Evolutionary conservation across 2,888 invertebrate species (phyloP).

Genomic region (Epirrhoe tristata): DNA sequence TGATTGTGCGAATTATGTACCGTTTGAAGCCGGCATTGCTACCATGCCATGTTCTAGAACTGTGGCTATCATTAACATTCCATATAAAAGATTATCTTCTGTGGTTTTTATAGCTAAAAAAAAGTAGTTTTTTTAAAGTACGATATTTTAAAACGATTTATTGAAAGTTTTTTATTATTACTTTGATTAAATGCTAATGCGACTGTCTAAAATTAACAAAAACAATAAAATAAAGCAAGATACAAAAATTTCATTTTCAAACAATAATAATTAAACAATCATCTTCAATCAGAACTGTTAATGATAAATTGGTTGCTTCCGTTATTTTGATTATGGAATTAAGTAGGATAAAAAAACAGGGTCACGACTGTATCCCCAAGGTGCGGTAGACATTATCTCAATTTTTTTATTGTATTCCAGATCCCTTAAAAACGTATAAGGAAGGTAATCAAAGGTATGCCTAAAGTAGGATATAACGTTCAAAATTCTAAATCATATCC

Average conservation of each 20-base stretch:
- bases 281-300: neutral
- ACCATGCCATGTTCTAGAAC: constrained; percentile 13
- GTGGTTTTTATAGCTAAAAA: too few relatives aligned
- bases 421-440: too few relatives aligned
- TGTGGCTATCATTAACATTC: constrained; percentile 12
- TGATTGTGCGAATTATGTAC: constrained; percentile 39
- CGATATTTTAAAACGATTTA: too few relatives aligned
- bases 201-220: neutral
- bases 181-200: too few relatives aligned
- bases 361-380: too few relatives aligned
- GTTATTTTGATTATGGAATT: constrained; percentile 10
- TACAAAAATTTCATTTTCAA: neutral
- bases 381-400: too few relatives aligned
- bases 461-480: constrained; percentile 16
- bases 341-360: too few relatives aligned
- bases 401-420: too few relatives aligned
- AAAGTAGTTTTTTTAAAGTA: too few relatives aligned
- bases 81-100: constrained; percentile 2
- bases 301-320: constrained; percentile 14
- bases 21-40: constrained; percentile 32
- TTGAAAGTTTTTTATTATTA: too few relatives aligned
- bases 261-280: neutral
- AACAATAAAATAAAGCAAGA: neutral
- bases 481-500: constrained; percentile 11
- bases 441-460: too few relatives aligned